Evolutionary conservation across 2,113 vertebrate species (phyloP).

Genomic region (Sturnus vulgaris): DNA sequence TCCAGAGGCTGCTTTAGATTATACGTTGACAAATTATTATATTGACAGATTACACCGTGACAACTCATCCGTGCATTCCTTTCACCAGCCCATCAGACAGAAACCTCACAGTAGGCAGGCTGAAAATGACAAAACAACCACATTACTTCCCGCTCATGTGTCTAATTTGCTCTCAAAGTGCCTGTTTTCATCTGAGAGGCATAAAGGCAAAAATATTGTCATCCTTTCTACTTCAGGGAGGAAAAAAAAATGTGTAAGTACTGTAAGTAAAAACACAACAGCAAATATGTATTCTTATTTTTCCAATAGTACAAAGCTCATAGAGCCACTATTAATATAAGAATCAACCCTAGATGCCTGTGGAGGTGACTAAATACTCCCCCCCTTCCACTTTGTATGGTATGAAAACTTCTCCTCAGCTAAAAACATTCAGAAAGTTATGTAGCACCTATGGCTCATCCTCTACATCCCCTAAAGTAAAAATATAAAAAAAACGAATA

Average conservation of each 20-base stretch:
- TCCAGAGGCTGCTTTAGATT: not conserved
- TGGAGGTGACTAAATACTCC: not conserved
- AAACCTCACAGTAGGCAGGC: not conserved
- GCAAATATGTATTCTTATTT: not conserved
- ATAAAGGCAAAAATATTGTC: not conserved
- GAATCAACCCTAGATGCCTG: not conserved
- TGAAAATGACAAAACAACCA: not conserved
- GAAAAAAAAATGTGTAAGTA: not conserved
- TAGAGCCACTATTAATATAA: not conserved
- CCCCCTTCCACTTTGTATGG: not conserved
- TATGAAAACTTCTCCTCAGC: not conserved
- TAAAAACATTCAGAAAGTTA: not conserved
- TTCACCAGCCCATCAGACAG: not conserved
- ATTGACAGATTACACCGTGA: not conserved
- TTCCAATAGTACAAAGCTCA: not conserved
- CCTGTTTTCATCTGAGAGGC: not conserved
- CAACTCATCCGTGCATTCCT: not conserved
- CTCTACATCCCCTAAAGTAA: not conserved
- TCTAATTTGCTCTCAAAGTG: not conserved
- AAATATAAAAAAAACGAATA: too few relatives aligned
- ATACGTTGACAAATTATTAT: conserved; percentile 7
- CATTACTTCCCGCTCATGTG: not conserved
- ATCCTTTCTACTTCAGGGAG: not conserved
- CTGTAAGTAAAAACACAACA: not conserved
- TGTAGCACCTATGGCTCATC: not conserved